phyloP scores from a whole-genome alignment of 2,797 vertebrate genomes.

The Carcharodon carcharias region DNA sequence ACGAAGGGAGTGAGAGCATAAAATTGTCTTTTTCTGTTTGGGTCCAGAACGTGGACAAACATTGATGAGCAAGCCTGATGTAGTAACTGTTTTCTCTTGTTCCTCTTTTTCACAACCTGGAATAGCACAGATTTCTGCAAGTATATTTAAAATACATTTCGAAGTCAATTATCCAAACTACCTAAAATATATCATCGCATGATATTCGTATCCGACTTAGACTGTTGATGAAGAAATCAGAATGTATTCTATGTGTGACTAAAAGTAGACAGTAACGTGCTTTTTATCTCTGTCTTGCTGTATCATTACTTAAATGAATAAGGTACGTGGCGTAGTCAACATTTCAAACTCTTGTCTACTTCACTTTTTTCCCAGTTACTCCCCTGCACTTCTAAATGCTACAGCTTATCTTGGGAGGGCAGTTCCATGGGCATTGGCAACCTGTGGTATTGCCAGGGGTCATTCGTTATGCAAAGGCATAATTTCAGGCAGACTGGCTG shows the following conservation, averaged over 20 bases:
- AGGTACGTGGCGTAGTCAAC: not conserved
- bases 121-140: no score
- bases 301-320: not conserved
- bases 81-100: not conserved
- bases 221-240: not conserved
- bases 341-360: not conserved
- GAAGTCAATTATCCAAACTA: no score
- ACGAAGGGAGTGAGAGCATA: not conserved
- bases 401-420: not conserved
- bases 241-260: not conserved
- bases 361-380: not conserved
- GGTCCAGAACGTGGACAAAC: no score
- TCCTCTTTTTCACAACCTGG: not conserved
- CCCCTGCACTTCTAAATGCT: not conserved
- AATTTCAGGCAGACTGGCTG: not conserved
- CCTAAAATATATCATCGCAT: no score
- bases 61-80: not conserved
- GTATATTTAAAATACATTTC: not conserved
- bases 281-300: not conserved
- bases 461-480: not conserved
- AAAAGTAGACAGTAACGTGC: not conserved
- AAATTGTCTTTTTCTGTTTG: not conserved
- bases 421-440: not conserved
- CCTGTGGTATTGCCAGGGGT: not conserved
- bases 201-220: not conserved